Conservation (phyloP, 2,113 vertebrate species). For the Stegastes partitus region DNA sequence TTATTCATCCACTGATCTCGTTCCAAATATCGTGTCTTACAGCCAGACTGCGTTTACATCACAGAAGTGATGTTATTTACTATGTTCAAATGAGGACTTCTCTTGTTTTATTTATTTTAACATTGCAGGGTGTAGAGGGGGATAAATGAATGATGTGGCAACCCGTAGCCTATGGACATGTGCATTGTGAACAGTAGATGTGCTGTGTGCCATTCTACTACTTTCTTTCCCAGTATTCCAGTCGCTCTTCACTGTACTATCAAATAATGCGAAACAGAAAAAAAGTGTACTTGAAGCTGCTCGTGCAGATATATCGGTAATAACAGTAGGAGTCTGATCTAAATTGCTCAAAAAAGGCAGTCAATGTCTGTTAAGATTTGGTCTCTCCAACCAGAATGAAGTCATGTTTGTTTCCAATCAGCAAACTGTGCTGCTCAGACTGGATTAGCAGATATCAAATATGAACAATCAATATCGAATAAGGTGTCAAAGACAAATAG, state of each 20-base stretch:
- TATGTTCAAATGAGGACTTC: neutral
- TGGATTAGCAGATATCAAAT: too few relatives aligned
- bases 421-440: too few relatives aligned
- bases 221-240: too few relatives aligned
- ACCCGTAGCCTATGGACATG: too few relatives aligned
- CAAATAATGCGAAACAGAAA: too few relatives aligned
- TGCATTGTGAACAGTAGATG: too few relatives aligned
- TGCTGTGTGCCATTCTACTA: too few relatives aligned
- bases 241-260: too few relatives aligned
- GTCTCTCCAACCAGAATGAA: neutral
- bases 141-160: too few relatives aligned
- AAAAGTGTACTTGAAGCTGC: neutral
- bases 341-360: neutral
- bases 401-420: too few relatives aligned
- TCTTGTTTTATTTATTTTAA: neutral
- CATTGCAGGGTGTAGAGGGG: neutral
- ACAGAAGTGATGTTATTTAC: neutral
- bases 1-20: slow-evolving; percentile 44
- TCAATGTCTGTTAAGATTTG: neutral
- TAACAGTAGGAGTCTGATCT: too few relatives aligned
- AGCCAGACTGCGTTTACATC: neutral
- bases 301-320: neutral
- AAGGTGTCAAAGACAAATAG: neutral
- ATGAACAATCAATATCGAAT: neutral
- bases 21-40: neutral